Conservation (phyloP, 2,113 vertebrate genomes). For the Labrus mixtus region DNA sequence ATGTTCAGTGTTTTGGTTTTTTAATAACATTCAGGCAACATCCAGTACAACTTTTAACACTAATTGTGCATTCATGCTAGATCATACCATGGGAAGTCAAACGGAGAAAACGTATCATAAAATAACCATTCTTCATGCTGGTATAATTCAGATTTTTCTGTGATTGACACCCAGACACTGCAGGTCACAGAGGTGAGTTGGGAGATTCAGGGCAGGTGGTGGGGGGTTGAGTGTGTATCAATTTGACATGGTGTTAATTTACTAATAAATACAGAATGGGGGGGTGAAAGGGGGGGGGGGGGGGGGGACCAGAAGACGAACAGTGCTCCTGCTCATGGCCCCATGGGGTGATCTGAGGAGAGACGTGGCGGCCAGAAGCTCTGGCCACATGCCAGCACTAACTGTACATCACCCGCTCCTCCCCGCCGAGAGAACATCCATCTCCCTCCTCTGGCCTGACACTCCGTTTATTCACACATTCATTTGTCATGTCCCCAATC, state of each 20-base stretch:
- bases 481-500: constrained; percentile 95
- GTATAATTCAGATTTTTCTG: constrained; percentile 11
- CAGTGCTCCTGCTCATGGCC: constrained; percentile 75
- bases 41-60: constrained; percentile 68
- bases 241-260: constrained; percentile 83
- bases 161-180: constrained; percentile 80
- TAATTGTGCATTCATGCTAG: constrained; percentile 57
- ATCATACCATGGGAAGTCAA: constrained; percentile 22
- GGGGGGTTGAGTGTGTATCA: constrained; percentile 73
- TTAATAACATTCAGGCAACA: constrained; percentile 78
- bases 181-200: constrained; percentile 64
- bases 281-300: constrained; percentile 60
- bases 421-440: constrained; percentile 90
- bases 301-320: constrained; percentile 70
- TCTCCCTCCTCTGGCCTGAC: constrained; percentile 88
- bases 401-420: constrained; percentile 89
- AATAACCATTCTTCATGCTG: constrained; percentile 9
- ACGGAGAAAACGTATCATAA: background rate
- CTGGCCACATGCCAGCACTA: constrained; percentile 89
- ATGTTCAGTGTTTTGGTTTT: constrained; percentile 74
- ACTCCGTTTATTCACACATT: constrained; percentile 92
- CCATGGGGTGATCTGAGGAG: constrained; percentile 69
- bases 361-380: constrained; percentile 73
- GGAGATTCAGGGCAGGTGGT: constrained; percentile 48
- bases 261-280: constrained; percentile 82